Evolutionary conservation across 2,797 vertebrate genomes (phyloP).

Genomic region (Chrosomus eos): DNA sequence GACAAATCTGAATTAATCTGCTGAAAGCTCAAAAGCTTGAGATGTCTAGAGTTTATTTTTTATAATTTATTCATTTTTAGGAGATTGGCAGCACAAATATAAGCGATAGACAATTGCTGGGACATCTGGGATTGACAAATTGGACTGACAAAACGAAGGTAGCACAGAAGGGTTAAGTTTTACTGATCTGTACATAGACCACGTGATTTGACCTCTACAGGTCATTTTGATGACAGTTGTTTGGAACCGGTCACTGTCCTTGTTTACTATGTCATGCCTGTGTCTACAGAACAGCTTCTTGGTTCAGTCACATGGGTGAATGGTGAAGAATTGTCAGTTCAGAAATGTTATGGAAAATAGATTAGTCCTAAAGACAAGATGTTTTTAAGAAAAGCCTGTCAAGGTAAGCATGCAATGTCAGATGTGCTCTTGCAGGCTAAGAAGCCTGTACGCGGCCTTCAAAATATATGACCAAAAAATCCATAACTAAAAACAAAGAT

Average conservation of each 20-base stretch:
- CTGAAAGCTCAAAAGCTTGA: conserved; percentile 47
- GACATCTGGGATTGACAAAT: background rate
- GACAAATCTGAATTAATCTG: conserved; percentile 53
- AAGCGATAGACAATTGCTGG: background rate
- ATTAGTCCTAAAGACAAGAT: background rate
- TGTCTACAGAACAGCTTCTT: conserved; percentile 32
- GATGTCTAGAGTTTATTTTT: conserved; percentile 33
- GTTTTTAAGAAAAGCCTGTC: background rate
- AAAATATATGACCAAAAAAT: conserved; percentile 12
- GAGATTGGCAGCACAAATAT: background rate
- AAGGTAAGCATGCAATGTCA: conserved; percentile 9
- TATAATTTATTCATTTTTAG: conserved; percentile 1
- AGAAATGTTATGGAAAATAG: background rate
- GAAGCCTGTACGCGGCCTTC: conserved; percentile 15
- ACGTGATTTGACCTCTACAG: conserved; percentile 30
- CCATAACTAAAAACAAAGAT: conserved; percentile 5
- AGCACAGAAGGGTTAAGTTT: background rate
- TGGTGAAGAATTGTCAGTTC: background rate
- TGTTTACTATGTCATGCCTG: conserved; percentile 30
- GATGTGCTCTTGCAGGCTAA: conserved; percentile 27
- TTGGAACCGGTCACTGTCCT: conserved; percentile 18
- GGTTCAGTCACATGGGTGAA: background rate
- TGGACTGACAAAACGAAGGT: conserved; percentile 2
- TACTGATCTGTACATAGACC: conserved; percentile 32
- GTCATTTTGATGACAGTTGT: conserved; percentile 31